Evolutionary conservation across 2,888 invertebrate genomes (phyloP), one percentile per base, ranked within the genome.

Genomic region (Mantis religiosa): DNA sequence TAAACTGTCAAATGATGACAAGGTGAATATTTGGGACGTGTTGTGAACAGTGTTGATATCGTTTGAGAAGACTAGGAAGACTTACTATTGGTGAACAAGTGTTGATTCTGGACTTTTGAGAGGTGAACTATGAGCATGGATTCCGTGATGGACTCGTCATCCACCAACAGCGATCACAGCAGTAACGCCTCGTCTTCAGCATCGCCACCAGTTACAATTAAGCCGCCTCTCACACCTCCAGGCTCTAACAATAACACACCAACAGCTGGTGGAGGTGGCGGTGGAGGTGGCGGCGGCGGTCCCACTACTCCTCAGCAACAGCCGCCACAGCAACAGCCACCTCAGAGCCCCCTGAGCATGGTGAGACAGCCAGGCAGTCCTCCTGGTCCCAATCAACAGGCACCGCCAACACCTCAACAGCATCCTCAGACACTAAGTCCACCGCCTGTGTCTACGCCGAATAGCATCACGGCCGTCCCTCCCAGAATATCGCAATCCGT

Each of bases 351-450:
- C 28, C 88, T 90, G 47, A 90, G 90, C 83, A 90, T 90, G 90
- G 89, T 89, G 86, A 92, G 93, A 87, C 93, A 93, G 89, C 93
- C 93, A 28, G 93, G 84, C 12, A 88, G 89, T n/a, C 89, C 90
- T 84, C 88, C 89, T n/a, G n/a, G 27, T 41, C 88, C 93, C 90
- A 93, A 93, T 87, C 91, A 93, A 90, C 93, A 94, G 84, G 93
- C 94, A 89, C 94, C 94, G 89, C 94, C 94, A 91, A 92, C 92
- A 83, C 93, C 92, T 84, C 93, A 93, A 82, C 93, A 93, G 84
- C 93, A 94, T 92, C 94, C 94, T 88, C 94, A 95, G 93, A 95
- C 94, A 90, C 92, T 96, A 84, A 95, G 95, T 92, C 95, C 96
- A 90, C 95, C 96, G 90, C 96, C 96, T 89, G 94, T 95, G 87